Conservation (phyloP, 2,797 vertebrate genomes). For the Moxostoma hubbsi region DNA sequence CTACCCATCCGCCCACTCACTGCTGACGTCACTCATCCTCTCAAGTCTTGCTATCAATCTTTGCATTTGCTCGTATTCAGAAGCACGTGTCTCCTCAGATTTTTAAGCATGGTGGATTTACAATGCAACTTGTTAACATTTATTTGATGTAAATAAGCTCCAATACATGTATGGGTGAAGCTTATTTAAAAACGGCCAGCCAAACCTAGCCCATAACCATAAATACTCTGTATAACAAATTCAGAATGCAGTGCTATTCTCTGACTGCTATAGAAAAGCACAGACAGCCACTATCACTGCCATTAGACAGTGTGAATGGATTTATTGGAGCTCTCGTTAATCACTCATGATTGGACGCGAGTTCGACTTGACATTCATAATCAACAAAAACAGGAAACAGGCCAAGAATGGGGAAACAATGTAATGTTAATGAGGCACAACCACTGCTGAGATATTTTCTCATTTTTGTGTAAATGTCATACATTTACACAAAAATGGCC, state of each 20-base stretch:
- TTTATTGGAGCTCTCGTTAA: constrained; percentile 45
- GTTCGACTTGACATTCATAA: constrained; percentile 40
- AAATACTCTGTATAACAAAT: constrained; percentile 25
- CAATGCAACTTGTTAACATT: no score
- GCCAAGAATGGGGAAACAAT: constrained; percentile 29
- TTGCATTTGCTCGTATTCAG: constrained; percentile 36
- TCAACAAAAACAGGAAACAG: constrained; percentile 39
- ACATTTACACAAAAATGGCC: constrained; percentile 31
- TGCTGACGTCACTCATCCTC: constrained; percentile 51
- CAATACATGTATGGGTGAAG: background rate
- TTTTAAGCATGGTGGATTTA: no score
- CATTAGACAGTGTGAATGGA: constrained; percentile 27
- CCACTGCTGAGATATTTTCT: constrained; percentile 22
- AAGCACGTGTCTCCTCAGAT: no score
- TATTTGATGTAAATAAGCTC: no score
- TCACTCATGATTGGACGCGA: constrained; percentile 25
- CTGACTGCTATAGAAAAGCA: background rate
- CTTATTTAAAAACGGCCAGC: constrained; percentile 16
- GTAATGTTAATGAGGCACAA: constrained; percentile 46
- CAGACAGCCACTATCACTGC: constrained; percentile 9
- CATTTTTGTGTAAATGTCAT: background rate
- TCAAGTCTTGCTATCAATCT: constrained; percentile 7
- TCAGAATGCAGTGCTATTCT: constrained; percentile 35
- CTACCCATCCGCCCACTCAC: constrained; percentile 46
- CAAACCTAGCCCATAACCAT: background rate